phyloP scores from a whole-genome alignment of 2,113 vertebrate genomes.

The Cyanocitta stelleri region DNA sequence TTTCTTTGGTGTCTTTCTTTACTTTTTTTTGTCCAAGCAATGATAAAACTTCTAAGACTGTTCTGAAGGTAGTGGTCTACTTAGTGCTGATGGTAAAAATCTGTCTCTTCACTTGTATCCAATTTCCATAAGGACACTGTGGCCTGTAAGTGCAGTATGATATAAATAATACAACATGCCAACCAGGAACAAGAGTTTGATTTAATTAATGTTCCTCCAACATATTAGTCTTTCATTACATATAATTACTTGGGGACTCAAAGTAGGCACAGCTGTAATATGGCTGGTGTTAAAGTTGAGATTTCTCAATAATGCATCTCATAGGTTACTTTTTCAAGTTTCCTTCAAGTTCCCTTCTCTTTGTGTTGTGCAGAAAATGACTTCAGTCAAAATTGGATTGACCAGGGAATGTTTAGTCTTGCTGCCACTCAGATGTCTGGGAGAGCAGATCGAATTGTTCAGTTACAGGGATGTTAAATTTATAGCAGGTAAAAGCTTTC shows the following conservation, averaged over 20 bases:
- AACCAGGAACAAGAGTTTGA: not conserved
- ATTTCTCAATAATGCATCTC: not conserved
- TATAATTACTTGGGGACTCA: not conserved
- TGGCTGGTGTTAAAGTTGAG: not conserved
- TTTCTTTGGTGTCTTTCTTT: not conserved
- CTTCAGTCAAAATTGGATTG: not conserved
- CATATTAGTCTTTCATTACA: not conserved
- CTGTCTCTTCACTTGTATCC: not conserved
- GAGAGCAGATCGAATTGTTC: not conserved
- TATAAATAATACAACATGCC: not conserved
- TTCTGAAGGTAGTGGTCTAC: not conserved
- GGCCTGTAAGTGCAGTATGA: not conserved
- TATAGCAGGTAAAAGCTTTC: not conserved
- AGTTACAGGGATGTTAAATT: not conserved
- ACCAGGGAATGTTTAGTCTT: not conserved
- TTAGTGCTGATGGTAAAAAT: not conserved
- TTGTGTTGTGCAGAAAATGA: not conserved
- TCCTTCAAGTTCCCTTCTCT: not conserved
- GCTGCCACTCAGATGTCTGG: not conserved
- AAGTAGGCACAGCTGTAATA: not conserved
- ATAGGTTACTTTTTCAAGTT: not conserved
- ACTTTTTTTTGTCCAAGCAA: not conserved
- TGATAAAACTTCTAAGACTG: not conserved
- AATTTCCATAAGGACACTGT: not conserved
- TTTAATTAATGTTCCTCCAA: not conserved